Evolutionary conservation across 2,797 vertebrate genomes (phyloP).

Genomic region (Prunella strophiata): DNA sequence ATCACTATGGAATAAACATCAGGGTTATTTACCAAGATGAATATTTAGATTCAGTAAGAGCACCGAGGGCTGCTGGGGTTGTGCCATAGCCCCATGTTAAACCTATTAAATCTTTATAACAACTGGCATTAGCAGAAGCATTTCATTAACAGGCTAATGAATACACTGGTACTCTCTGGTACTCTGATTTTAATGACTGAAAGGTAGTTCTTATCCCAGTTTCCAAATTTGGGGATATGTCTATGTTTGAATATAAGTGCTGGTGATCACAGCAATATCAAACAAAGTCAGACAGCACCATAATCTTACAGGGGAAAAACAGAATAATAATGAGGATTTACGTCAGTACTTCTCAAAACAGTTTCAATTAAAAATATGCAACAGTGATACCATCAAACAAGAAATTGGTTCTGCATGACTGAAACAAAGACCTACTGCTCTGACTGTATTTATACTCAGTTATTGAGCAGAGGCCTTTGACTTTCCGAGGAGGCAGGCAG

Average conservation of each 20-base stretch:
- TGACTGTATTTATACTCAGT: slow-evolving; percentile 68
- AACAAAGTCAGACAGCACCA: slow-evolving; percentile 38
- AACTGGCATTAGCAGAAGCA: slow-evolving; percentile 26
- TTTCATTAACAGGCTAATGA: slow-evolving; percentile 56
- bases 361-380: slow-evolving; percentile 73
- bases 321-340: slow-evolving; percentile 66
- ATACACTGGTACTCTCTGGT: neutral
- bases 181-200: slow-evolving; percentile 43
- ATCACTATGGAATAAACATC: neutral
- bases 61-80: neutral
- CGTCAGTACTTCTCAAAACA: slow-evolving; percentile 55
- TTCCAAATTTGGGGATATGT: slow-evolving; percentile 12
- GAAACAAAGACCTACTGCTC: slow-evolving; percentile 40
- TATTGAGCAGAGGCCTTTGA: slow-evolving; percentile 67
- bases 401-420: slow-evolving; percentile 73
- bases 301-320: slow-evolving; percentile 32
- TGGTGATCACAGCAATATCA: slow-evolving; percentile 42
- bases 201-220: slow-evolving; percentile 37
- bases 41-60: neutral
- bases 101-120: slow-evolving; percentile 44
- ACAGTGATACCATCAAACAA: slow-evolving; percentile 66
- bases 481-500: slow-evolving; percentile 54
- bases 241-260: slow-evolving; percentile 12
- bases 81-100: neutral
- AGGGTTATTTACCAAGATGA: neutral